Conservation (phyloP, 2,113 vertebrate species). For the crab-eating macaque (Macaca fascicularis) region T2T-MFA8v1.1 NC_088385.1:19945501-19946000, state of each 20-base stretch:
- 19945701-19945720: background rate
- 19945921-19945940: background rate
- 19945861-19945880: no score
- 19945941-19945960: conserved; percentile 3
- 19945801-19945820: background rate
- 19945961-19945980: conserved; percentile 24
- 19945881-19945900: background rate
- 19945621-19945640: background rate
- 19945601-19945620: background rate
- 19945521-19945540: background rate
- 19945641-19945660: background rate
- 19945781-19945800: background rate
- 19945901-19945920: background rate
- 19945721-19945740: no score
- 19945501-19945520: background rate
- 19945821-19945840: background rate
- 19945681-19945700: background rate
- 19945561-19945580: background rate
- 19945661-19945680: fast-evolving
- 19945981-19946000: conserved; percentile 53
- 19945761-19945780: no score
- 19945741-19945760: no score
- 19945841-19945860: background rate
- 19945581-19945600: background rate
- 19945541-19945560: background rate